Evolutionary conservation across 2,113 vertebrate genomes (phyloP).

Genomic region (Anarrhichthys ocellatus): DNA sequence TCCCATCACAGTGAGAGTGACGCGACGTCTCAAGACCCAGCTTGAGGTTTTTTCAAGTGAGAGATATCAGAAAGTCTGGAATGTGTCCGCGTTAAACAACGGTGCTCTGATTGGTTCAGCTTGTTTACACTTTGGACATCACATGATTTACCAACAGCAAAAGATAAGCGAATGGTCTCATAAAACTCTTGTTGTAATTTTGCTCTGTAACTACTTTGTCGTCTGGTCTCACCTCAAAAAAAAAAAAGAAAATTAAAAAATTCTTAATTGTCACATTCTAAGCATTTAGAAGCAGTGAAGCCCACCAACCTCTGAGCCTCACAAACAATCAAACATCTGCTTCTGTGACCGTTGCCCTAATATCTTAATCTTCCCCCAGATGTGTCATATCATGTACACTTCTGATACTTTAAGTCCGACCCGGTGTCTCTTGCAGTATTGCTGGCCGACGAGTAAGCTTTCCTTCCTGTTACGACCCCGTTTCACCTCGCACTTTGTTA

Average conservation of each 20-base stretch:
- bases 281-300: too few relatives aligned
- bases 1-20: slow-evolving; percentile 35
- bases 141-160: neutral
- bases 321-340: neutral
- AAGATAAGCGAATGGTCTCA: neutral
- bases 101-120: neutral
- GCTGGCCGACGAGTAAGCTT: neutral
- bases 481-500: slow-evolving; percentile 1
- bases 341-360: neutral
- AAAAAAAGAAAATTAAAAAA: too few relatives aligned
- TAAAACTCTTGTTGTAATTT: neutral
- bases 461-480: neutral
- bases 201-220: neutral
- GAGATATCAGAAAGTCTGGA: neutral
- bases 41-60: slow-evolving; percentile 27
- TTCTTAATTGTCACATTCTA: too few relatives aligned
- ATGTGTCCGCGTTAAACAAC: neutral
- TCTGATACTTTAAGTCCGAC: neutral
- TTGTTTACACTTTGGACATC: neutral
- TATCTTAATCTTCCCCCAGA: neutral
- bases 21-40: slow-evolving; percentile 44
- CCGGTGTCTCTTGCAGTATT: neutral
- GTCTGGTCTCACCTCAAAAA: neutral
- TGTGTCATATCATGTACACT: too few relatives aligned
- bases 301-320: too few relatives aligned